Conservation (phyloP, 1,140 invertebrate species). For the Conus betulinus region DNA sequence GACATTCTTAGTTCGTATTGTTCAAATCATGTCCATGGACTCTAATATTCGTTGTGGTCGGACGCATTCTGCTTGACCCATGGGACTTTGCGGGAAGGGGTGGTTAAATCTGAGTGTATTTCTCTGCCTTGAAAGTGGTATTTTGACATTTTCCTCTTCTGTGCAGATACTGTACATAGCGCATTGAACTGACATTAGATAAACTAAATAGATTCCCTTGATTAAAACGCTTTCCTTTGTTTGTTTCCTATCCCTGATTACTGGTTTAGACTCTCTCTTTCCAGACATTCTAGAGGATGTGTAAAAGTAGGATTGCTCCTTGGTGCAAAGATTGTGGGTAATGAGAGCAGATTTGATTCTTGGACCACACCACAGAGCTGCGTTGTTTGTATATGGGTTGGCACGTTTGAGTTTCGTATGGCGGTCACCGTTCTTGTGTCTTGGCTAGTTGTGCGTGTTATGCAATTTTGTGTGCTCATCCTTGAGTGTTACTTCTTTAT, state of each 20-base stretch:
- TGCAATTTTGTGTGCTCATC: no score
- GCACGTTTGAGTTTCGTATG: no score
- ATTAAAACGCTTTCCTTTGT: not conserved
- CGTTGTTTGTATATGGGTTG: no score
- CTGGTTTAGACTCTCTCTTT: not conserved
- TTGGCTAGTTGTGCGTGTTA: no score
- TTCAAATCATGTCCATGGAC: no score
- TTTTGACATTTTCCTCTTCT: not conserved
- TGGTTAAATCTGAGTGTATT: not conserved
- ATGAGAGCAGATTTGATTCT: no score
- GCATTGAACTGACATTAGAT: not conserved
- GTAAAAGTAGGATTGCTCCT: not conserved
- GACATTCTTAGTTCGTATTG: not conserved
- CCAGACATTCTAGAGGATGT: not conserved
- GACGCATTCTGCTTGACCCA: no score
- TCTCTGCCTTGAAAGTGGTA: not conserved
- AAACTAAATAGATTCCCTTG: not conserved
- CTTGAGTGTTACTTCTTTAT: no score
- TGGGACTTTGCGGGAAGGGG: not conserved
- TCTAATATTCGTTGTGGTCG: no score
- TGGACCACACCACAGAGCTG: no score
- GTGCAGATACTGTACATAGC: constrained; percentile 40
- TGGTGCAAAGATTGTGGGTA: not conserved
- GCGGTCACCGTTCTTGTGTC: no score
- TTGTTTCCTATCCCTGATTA: not conserved